Conservation (phyloP, 2,113 vertebrate species). For the Rhinoderma darwinii region DNA sequence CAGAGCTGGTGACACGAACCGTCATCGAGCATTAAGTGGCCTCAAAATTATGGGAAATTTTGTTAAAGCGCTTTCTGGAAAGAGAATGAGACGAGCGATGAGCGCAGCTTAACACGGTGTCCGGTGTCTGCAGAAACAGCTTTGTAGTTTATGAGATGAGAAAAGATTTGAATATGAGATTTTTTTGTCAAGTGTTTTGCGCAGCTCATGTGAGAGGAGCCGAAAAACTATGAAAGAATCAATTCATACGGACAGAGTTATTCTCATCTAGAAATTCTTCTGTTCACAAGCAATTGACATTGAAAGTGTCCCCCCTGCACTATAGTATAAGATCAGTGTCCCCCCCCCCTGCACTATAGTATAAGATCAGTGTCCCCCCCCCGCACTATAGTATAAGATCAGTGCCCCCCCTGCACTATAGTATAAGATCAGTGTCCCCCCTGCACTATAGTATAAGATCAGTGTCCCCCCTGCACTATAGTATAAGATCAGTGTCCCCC, state of each 20-base stretch:
- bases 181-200: conserved; percentile 64
- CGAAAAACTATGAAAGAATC: conserved; percentile 72
- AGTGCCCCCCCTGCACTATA: conserved; percentile 18
- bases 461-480: background rate
- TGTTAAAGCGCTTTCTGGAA: conserved; percentile 72
- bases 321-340: conserved; percentile 18
- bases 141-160: conserved; percentile 76
- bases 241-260: conserved; percentile 72
- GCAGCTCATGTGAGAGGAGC: conserved; percentile 64
- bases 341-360: background rate
- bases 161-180: conserved; percentile 65
- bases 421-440: background rate
- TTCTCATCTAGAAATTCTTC: conserved; percentile 67
- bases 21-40: conserved; percentile 70
- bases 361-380: background rate
- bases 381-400: conserved; percentile 46
- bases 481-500: conserved; percentile 40
- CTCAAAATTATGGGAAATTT: conserved; percentile 74
- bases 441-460: background rate
- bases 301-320: conserved; percentile 43
- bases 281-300: conserved; percentile 54
- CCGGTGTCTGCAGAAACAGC: conserved; percentile 70
- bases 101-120: conserved; percentile 73
- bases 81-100: conserved; percentile 71
- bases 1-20: conserved; percentile 69